Conservation (phyloP, 2,888 invertebrate genomes). For the Palloptera scutellata region DNA sequence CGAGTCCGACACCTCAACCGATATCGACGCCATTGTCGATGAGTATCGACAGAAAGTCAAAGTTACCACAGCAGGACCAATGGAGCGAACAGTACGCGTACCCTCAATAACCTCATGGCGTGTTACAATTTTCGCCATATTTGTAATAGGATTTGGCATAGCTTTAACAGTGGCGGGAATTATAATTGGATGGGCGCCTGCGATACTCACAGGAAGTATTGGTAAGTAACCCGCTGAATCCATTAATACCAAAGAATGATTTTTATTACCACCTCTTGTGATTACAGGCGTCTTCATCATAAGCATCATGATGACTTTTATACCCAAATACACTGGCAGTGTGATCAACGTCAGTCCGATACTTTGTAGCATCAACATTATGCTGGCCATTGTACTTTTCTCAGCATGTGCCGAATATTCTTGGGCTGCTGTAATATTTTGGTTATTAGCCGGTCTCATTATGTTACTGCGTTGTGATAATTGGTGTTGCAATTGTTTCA, state of each 20-base stretch:
- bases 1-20: constrained; percentile 77
- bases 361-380: constrained; percentile 54
- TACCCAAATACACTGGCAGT: constrained; percentile 62
- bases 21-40: constrained; percentile 80
- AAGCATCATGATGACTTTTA: constrained; percentile 60
- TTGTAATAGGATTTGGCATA: constrained; percentile 55
- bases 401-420: constrained; percentile 58
- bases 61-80: constrained; percentile 64
- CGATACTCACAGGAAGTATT: constrained; percentile 54
- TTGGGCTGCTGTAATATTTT: constrained; percentile 62
- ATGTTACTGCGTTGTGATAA: constrained; percentile 61
- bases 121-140: constrained; percentile 58
- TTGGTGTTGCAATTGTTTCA: constrained; percentile 62
- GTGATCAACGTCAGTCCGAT: constrained; percentile 59
- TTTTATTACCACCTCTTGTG: not conserved
- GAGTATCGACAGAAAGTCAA: constrained; percentile 78
- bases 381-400: constrained; percentile 55
- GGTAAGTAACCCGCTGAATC: constrained; percentile 39
- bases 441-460: constrained; percentile 58
- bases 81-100: constrained; percentile 60
- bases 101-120: constrained; percentile 63
- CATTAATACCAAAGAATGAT: not conserved
- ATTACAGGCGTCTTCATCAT: constrained; percentile 54
- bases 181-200: constrained; percentile 52
- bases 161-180: constrained; percentile 55